Percentiles rank a stretch among this genome's conserved stretches.
Conservation (phyloP, 2,888 invertebrate species). For the Apamea sordens region DNA sequence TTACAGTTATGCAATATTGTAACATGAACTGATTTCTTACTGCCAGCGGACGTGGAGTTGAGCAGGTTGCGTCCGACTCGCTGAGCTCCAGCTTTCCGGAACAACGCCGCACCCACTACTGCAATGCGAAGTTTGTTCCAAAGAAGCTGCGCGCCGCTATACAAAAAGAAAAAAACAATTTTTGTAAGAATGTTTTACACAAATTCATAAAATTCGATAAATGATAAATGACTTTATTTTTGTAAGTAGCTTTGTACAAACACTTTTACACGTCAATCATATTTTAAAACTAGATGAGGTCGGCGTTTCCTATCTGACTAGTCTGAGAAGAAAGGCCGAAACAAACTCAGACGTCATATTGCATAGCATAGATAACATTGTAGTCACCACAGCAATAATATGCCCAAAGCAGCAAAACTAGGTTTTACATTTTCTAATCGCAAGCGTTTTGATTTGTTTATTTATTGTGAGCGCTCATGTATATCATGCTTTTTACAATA, state of each 20-base stretch:
- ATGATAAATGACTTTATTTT: too few relatives aligned
- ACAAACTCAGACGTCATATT: too few relatives aligned
- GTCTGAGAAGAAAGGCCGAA: too few relatives aligned
- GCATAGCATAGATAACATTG: too few relatives aligned
- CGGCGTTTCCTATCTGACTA: too few relatives aligned
- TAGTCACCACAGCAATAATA: neutral
- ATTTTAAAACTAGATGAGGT: too few relatives aligned
- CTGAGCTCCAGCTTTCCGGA: constrained; percentile 93
- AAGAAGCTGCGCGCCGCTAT: constrained; percentile 94
- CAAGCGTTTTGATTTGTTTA: neutral
- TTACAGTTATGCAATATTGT: neutral
- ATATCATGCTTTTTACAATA: neutral
- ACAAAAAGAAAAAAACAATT: neutral
- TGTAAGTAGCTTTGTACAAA: too few relatives aligned
- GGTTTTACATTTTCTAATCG: neutral
- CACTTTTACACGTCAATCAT: too few relatives aligned
- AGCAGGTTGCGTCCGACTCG: constrained; percentile 80
- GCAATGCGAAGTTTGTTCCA: constrained; percentile 99
- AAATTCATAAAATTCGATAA: too few relatives aligned
- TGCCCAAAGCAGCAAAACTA: neutral
- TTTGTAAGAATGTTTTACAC: neutral
- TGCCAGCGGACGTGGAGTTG: constrained; percentile 70
- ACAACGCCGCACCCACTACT: constrained; percentile 96
- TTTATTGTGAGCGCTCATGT: too few relatives aligned
- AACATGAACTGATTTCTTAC: constrained; percentile 62